These are phyloP conservation scores for Hemicentrotus pulcherrimus DNA, from an alignment of 35 echinoderm and acorn worm species.

Conservation along the genomic window DNA sequence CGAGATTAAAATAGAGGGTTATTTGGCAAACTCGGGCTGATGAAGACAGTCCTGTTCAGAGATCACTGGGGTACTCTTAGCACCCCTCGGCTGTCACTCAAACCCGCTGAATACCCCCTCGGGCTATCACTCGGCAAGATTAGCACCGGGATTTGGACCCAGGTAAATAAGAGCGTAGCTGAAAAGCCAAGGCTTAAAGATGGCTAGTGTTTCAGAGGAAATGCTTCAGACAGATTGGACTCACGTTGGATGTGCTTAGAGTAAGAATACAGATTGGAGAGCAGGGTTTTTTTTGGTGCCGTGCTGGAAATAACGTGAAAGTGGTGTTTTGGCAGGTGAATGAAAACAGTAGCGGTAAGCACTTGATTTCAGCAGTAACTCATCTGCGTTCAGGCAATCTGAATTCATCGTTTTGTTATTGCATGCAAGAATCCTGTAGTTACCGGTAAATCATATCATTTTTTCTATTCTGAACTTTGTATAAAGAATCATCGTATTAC, in stretches of 20 bases:
- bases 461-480: too few relatives aligned
- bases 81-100: not conserved
- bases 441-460: too few relatives aligned
- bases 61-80: not conserved
- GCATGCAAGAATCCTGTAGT: too few relatives aligned
- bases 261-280: not conserved
- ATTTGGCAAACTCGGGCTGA: too few relatives aligned
- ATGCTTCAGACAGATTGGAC: not conserved
- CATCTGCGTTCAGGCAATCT: too few relatives aligned
- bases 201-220: not conserved
- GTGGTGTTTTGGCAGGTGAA: not conserved
- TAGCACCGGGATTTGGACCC: not conserved
- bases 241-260: not conserved
- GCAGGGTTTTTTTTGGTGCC: not conserved
- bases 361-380: not conserved
- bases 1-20: too few relatives aligned
- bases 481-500: too few relatives aligned
- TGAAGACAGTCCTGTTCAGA: not conserved
- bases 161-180: not conserved
- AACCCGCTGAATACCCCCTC: not conserved
- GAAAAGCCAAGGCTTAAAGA: not conserved
- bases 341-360: not conserved
- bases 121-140: not conserved
- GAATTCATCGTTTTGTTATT: too few relatives aligned
- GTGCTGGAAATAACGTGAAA: not conserved